phyloP scores from a whole-genome alignment of 2,888 invertebrate species.

The Acheta domesticus region DNA sequence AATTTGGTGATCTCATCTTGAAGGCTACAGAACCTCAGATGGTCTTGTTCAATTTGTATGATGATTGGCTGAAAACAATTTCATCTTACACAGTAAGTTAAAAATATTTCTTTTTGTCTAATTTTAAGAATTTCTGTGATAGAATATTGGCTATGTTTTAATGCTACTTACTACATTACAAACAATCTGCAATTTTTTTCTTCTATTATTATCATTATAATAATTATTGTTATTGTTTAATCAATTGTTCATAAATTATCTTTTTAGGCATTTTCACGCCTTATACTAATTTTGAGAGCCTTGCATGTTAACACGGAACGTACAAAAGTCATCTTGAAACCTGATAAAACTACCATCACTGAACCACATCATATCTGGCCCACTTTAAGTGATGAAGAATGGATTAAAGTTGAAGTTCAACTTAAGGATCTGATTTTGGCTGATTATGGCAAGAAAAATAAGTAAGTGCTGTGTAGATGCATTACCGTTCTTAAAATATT shows the following conservation, averaged over 20 bases:
- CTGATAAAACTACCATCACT: conserved; percentile 97
- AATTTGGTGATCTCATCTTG: conserved; percentile 97
- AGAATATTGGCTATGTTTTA: too few species aligned
- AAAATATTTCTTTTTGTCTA: background rate
- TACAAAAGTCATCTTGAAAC: conserved; percentile 96
- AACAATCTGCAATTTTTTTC: too few species aligned
- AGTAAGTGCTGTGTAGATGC: conserved; percentile 54
- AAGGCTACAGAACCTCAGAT: conserved; percentile 99
- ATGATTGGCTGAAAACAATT: conserved; percentile 99
- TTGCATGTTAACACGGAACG: conserved; percentile 98
- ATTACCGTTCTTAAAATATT: background rate
- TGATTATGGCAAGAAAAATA: conserved; percentile 99
- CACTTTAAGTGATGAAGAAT: conserved; percentile 93
- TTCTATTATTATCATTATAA: background rate
- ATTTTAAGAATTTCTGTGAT: too few species aligned
- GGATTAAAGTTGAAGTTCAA: conserved; percentile 99
- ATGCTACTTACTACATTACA: too few species aligned
- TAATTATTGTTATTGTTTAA: conserved; percentile 21
- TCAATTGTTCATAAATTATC: conserved; percentile 23
- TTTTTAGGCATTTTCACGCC: conserved; percentile 83
- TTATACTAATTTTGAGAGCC: conserved; percentile 93
- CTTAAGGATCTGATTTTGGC: conserved; percentile 97
- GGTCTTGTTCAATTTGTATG: conserved; percentile 98
- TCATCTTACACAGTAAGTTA: conserved; percentile 87
- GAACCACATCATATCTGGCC: conserved; percentile 99